phyloP scores from a whole-genome alignment of 1,140 invertebrate species.

The Megalopta genalis region DNA sequence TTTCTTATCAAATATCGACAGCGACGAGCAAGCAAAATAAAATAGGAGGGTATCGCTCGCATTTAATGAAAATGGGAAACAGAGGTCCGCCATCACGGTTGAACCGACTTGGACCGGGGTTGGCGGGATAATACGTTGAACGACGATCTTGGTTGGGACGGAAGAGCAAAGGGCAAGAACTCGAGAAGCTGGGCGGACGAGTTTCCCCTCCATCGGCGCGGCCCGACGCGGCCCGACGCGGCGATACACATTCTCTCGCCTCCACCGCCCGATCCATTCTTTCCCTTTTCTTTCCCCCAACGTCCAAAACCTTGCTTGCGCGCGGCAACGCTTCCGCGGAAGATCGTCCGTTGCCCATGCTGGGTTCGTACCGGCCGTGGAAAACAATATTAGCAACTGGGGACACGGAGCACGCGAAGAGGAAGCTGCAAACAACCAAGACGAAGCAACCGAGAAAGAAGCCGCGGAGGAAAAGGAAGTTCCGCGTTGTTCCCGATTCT shows the following conservation, averaged over 20 bases:
- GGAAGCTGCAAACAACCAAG: background rate
- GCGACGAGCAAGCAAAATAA: too few relatives aligned
- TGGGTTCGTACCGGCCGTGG: too few relatives aligned
- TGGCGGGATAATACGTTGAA: constrained; percentile 30
- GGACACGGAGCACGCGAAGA: background rate
- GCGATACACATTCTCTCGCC: background rate
- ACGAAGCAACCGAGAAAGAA: constrained; percentile 21
- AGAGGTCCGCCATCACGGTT: constrained; percentile 33
- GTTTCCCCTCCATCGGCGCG: constrained; percentile 17
- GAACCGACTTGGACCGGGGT: constrained; percentile 14
- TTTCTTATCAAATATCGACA: too few relatives aligned
- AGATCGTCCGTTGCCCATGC: too few relatives aligned
- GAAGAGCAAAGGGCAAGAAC: constrained; percentile 20
- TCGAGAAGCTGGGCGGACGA: constrained; percentile 7
- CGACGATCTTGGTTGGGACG: constrained; percentile 18
- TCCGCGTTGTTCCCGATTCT: constrained; percentile 59
- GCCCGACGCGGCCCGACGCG: too few relatives aligned
- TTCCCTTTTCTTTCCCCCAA: too few relatives aligned
- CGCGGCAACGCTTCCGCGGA: too few relatives aligned
- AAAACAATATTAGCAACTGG: background rate
- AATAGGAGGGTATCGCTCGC: background rate
- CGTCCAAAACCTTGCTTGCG: too few relatives aligned
- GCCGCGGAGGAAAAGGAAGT: constrained; percentile 49
- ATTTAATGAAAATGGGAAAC: background rate
- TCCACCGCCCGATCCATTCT: background rate